A percentile compares a stretch with the other conserved stretches of the same genome.
Conservation (phyloP, 2,888 invertebrate genomes). For the Scaptomyza polygonia region DNA sequence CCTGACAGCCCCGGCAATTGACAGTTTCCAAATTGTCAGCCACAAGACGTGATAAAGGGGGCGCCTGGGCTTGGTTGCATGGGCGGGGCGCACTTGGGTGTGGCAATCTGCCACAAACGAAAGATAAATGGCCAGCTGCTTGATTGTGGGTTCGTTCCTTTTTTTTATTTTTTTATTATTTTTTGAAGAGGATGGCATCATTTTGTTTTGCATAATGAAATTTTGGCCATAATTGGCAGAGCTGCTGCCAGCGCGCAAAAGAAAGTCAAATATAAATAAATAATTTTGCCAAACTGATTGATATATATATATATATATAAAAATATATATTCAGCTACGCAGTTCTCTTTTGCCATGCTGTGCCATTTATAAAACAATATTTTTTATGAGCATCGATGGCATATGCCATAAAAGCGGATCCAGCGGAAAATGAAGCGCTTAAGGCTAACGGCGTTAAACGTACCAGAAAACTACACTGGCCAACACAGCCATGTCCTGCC, state of each 20-base stretch:
- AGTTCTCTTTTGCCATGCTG: background rate
- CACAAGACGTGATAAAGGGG: background rate
- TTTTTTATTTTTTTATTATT: background rate
- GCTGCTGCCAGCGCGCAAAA: background rate
- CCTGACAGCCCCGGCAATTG: conserved; percentile 42
- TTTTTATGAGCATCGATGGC: conserved; percentile 62
- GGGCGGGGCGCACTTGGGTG: background rate
- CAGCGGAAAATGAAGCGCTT: conserved; percentile 72
- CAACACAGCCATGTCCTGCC: conserved; percentile 11
- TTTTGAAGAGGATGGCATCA: background rate
- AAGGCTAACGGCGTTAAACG: conserved; percentile 62
- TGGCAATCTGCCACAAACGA: background rate
- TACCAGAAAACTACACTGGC: conserved; percentile 66
- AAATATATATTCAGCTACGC: conserved; percentile 32
- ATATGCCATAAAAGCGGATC: conserved; percentile 67
- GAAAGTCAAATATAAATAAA: conserved; percentile 26
- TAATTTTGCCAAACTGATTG: conserved; percentile 53
- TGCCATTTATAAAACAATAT: conserved; percentile 65
- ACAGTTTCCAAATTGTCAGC: conserved; percentile 38
- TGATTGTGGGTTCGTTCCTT: conserved; percentile 5
- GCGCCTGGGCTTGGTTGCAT: background rate
- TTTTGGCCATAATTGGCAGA: conserved; percentile 35
- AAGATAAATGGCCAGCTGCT: conserved; percentile 24
- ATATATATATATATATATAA: conserved; percentile 32
- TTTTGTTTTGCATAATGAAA: conserved; percentile 43